These are phyloP conservation scores for Apis mellifera DNA, from an alignment of 1,140 invertebrate genomes.

Conservation along the genomic window DNA sequence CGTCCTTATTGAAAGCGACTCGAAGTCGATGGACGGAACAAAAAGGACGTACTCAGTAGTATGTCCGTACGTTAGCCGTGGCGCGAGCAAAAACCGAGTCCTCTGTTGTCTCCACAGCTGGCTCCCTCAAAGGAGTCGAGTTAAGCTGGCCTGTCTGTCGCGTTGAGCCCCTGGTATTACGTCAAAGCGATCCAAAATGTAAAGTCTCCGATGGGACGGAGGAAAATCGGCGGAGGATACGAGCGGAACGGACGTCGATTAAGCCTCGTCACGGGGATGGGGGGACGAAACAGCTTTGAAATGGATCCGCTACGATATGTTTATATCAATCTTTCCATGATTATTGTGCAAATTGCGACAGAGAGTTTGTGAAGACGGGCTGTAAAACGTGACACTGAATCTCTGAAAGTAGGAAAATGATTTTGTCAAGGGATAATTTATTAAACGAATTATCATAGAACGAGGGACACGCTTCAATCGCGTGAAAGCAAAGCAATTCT, in stretches of 20 bases:
- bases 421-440: too few relatives aligned
- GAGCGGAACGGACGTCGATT: not conserved
- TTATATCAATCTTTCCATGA: too few relatives aligned
- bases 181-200: constrained; percentile 10
- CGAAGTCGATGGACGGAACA: not conserved
- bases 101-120: not conserved
- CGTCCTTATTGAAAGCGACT: not conserved
- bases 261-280: not conserved
- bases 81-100: constrained; percentile 19
- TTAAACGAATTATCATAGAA: too few relatives aligned
- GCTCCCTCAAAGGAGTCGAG: constrained; percentile 25
- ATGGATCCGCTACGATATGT: not conserved
- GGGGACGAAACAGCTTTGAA: not conserved
- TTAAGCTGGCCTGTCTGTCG: constrained; percentile 26
- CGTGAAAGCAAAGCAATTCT: not conserved
- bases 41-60: constrained; percentile 6
- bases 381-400: too few relatives aligned
- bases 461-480: not conserved
- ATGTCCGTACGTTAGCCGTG: not conserved
- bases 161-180: constrained; percentile 31
- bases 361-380: too few relatives aligned
- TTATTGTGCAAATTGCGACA: too few relatives aligned
- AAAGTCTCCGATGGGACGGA: constrained; percentile 5
- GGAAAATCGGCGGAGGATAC: not conserved
- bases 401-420: too few relatives aligned